These are phyloP conservation scores for Malurus leucopterus DNA, from an alignment of 2,797 vertebrate genomes.

Conservation along the genomic window DNA sequence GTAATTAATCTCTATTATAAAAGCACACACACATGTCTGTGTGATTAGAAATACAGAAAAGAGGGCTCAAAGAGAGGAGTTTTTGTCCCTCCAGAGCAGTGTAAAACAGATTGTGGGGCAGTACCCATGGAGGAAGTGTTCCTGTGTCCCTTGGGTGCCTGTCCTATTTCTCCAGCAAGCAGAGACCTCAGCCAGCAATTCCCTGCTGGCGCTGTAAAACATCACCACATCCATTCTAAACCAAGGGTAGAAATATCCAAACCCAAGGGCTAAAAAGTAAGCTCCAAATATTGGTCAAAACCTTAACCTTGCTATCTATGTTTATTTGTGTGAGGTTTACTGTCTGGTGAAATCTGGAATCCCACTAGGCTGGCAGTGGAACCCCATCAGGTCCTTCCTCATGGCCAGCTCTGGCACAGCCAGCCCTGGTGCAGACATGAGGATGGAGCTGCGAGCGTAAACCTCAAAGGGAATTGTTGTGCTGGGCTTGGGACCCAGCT, in stretches of 20 bases:
- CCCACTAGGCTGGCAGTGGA: not conserved
- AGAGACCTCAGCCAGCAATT: not conserved
- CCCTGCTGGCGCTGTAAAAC: not conserved
- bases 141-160: not conserved
- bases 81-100: not conserved
- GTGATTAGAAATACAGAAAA: not conserved
- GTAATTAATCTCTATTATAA: constrained; percentile 34
- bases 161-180: not conserved
- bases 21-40: not conserved
- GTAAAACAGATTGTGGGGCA: not conserved
- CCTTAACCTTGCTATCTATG: accelerated
- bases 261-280: not conserved
- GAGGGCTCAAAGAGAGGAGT: not conserved
- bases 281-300: not conserved
- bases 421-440: accelerated
- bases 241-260: not conserved
- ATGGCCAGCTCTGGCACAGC: not conserved
- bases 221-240: not conserved
- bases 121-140: not conserved
- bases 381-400: accelerated
- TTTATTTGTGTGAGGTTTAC: not conserved
- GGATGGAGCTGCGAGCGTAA: not conserved
- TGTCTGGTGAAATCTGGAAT: not conserved
- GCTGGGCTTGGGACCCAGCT: not conserved
- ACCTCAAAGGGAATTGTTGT: not conserved